Conservation (phyloP, 2,888 invertebrate genomes). For the Belgica antarctica region DNA sequence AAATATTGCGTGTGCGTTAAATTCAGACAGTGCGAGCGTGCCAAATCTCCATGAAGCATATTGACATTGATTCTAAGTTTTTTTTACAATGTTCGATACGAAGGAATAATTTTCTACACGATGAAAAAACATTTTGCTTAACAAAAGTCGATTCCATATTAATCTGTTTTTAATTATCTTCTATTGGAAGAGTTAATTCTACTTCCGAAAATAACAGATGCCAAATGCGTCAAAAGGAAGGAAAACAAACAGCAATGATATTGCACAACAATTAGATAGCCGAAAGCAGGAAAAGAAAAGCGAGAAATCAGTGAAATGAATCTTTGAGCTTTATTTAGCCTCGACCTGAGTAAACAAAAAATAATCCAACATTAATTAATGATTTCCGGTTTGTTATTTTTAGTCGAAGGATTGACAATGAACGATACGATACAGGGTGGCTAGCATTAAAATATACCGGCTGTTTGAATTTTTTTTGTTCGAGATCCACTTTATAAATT, state of each 20-base stretch:
- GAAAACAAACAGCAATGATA: constrained; percentile 18
- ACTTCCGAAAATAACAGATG: constrained; percentile 1
- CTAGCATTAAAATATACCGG: no score
- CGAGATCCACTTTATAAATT: no score
- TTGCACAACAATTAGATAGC: constrained; percentile 23
- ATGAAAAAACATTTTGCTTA: constrained; percentile 1
- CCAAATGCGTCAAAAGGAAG: constrained; percentile 1
- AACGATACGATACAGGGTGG: no score
- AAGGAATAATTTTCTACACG: no score
- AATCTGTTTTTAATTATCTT: constrained; percentile 42
- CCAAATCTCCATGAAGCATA: no score
- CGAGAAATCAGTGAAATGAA: constrained; percentile 32
- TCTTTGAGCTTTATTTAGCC: constrained; percentile 11
- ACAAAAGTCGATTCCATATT: constrained; percentile 24
- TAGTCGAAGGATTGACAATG: no score
- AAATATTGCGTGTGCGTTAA: constrained; percentile 23
- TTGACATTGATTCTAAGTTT: no score
- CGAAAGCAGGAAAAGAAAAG: not conserved
- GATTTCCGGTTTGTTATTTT: constrained; percentile 33
- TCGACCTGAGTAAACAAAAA: constrained; percentile 39
- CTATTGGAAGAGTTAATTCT: constrained; percentile 40
- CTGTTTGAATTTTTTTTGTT: no score
- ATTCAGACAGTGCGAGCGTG: no score
- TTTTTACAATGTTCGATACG: no score
- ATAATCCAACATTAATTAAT: constrained; percentile 41